A percentile compares a stretch with the other conserved stretches of the same genome.
Conservation (phyloP, 2,888 invertebrate genomes). For the Acanthococcus lagerstroemiae region DNA sequence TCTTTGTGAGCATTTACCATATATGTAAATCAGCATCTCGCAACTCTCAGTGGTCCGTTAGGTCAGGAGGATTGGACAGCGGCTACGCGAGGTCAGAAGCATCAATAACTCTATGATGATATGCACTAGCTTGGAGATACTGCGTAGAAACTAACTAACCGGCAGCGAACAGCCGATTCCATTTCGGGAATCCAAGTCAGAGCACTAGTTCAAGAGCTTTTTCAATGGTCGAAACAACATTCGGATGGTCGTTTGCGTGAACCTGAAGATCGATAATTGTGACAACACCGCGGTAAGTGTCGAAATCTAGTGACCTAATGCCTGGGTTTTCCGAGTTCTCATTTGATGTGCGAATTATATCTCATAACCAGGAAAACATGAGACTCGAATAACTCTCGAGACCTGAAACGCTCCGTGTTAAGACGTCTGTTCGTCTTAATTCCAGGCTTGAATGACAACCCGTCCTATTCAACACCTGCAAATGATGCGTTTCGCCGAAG, state of each 20-base stretch:
- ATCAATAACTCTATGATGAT: constrained; percentile 97
- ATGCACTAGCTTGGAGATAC: constrained; percentile 77
- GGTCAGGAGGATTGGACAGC: constrained; percentile 80
- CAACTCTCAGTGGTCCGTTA: constrained; percentile 94
- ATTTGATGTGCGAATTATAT: not conserved
- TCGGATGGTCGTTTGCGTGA: constrained; percentile 92
- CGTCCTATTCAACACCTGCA: too few relatives aligned
- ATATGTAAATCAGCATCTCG: constrained; percentile 65
- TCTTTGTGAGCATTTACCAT: too few relatives aligned
- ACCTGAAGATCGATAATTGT: constrained; percentile 83
- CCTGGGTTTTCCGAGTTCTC: too few relatives aligned
- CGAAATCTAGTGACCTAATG: too few relatives aligned
- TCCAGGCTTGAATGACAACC: too few relatives aligned
- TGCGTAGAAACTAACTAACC: constrained; percentile 75
- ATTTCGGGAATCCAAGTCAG: constrained; percentile 87
- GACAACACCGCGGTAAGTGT: constrained; percentile 77
- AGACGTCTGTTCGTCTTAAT: too few relatives aligned
- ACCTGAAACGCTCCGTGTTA: too few relatives aligned
- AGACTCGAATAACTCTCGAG: too few relatives aligned
- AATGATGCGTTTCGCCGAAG: constrained; percentile 95
- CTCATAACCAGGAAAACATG: not conserved
- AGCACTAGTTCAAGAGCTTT: constrained; percentile 91
- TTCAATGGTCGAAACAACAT: constrained; percentile 96
- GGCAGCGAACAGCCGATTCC: constrained; percentile 55
- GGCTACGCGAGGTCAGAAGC: constrained; percentile 61